These are phyloP conservation scores for Thelaira solivaga DNA, from an alignment of 2,888 invertebrate species.

Conservation along the genomic window DNA sequence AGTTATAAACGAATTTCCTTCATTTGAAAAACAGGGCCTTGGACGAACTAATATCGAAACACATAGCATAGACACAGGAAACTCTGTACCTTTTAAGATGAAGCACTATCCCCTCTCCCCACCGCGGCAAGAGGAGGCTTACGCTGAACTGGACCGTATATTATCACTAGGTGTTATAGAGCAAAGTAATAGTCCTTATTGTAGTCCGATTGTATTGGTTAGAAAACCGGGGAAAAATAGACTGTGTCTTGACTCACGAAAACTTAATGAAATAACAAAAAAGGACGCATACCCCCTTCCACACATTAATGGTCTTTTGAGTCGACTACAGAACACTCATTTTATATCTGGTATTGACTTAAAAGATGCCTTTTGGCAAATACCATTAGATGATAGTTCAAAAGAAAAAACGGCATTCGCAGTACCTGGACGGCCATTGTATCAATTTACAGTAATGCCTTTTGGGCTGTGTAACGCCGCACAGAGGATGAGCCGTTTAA, in stretches of 20 bases:
- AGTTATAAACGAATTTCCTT: not conserved
- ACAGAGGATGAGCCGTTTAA: constrained; percentile 43
- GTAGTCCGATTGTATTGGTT: constrained; percentile 26
- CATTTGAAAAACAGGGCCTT: constrained; percentile 2
- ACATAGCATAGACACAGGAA: not conserved
- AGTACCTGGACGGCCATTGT: constrained; percentile 2
- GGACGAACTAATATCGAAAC: constrained; percentile 4
- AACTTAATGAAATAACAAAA: not conserved
- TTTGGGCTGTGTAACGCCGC: not conserved
- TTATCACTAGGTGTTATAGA: not conserved
- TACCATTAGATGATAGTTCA: not conserved
- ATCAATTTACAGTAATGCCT: not conserved
- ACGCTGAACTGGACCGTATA: not conserved
- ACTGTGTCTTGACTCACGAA: not conserved
- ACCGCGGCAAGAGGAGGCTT: not conserved
- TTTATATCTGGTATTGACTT: not conserved
- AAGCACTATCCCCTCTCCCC: not conserved
- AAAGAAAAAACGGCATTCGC: constrained; percentile 12
- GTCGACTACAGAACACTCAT: constrained; percentile 15
- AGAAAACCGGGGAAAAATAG: constrained; percentile 14
- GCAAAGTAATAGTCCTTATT: not conserved
- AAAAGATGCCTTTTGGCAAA: constrained; percentile 23
- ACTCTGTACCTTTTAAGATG: not conserved
- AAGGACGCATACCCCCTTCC: constrained; percentile 3
- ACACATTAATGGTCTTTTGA: constrained; percentile 10